Percentiles rank a stretch among this genome's conserved stretches.
These are phyloP conservation scores for Cataglyphis hispanica DNA, from an alignment of 1,140 invertebrate genomes.

Conservation along the genomic window DNA sequence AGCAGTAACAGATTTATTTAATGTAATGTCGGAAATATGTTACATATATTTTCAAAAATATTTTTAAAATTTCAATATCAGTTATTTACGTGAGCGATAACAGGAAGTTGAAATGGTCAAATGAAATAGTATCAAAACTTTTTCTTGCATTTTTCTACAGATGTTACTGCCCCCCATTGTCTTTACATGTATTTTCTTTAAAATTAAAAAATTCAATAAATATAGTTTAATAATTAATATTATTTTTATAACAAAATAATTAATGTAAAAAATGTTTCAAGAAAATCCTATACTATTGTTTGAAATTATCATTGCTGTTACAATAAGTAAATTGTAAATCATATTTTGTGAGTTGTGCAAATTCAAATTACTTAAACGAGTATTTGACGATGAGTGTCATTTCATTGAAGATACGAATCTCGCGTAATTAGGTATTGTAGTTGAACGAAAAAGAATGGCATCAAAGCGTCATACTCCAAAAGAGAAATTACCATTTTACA, in stretches of 20 bases:
- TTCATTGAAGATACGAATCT: slow-evolving; percentile 42
- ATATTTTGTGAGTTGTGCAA: slow-evolving; percentile 9
- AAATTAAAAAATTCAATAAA: background rate
- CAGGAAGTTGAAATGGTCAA: background rate
- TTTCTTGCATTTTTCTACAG: background rate
- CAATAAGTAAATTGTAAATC: background rate
- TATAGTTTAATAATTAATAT: slow-evolving; percentile 2
- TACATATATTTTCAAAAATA: background rate
- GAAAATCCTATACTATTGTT: background rate
- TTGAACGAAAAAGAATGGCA: background rate
- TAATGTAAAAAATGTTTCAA: background rate
- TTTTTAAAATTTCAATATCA: slow-evolving; percentile 9
- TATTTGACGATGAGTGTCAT: background rate
- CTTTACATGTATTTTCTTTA: slow-evolving; percentile 9
- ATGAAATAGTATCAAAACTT: background rate
- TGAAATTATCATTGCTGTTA: background rate
- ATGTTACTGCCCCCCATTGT: background rate
- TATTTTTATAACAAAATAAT: background rate
- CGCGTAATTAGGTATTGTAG: slow-evolving; percentile 14
- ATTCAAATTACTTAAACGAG: slow-evolving; percentile 3
- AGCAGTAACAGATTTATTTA: background rate
- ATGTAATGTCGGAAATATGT: background rate
- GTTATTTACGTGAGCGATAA: background rate
- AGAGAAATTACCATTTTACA: slow-evolving; percentile 4
- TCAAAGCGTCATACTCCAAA: background rate